Conservation (phyloP, 2,113 vertebrate species). For the Prunella fulvescens region DNA sequence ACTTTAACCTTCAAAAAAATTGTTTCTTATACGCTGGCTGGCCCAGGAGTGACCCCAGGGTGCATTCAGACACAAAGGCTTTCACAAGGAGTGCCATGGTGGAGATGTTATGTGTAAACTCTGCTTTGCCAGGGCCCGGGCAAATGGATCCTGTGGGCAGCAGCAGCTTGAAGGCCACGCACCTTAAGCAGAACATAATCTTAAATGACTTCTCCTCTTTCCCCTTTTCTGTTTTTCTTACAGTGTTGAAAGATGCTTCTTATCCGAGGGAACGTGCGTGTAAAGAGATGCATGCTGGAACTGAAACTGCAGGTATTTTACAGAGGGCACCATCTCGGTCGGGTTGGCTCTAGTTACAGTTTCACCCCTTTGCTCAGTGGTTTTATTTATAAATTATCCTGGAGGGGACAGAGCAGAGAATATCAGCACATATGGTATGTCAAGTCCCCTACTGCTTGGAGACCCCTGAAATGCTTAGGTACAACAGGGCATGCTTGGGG, state of each 20-base stretch:
- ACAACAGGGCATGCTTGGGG: neutral
- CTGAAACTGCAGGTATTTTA: conserved; percentile 41
- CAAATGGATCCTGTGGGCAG: neutral
- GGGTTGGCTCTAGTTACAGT: neutral
- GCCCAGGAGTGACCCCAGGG: neutral
- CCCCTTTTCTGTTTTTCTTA: neutral
- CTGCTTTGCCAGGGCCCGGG: accelerated
- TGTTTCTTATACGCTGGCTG: neutral
- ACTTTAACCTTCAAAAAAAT: conserved; percentile 9
- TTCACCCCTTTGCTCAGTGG: neutral
- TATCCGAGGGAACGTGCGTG: accelerated
- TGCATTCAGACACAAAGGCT: neutral
- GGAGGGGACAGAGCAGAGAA: conserved; percentile 6
- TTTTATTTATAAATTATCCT: conserved; percentile 66
- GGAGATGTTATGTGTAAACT: neutral
- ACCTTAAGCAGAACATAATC: neutral
- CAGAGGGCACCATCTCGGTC: neutral
- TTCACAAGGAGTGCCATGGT: neutral
- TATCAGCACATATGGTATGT: conserved; percentile 60
- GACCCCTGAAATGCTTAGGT: conserved; percentile 8
- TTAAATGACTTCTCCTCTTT: neutral
- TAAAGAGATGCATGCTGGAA: neutral
- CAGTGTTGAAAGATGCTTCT: neutral
- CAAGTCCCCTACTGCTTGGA: conserved; percentile 35
- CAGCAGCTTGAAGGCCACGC: neutral